phyloP scores from a whole-genome alignment of 1,140 invertebrate species.

The Drosophila elegans region DNA sequence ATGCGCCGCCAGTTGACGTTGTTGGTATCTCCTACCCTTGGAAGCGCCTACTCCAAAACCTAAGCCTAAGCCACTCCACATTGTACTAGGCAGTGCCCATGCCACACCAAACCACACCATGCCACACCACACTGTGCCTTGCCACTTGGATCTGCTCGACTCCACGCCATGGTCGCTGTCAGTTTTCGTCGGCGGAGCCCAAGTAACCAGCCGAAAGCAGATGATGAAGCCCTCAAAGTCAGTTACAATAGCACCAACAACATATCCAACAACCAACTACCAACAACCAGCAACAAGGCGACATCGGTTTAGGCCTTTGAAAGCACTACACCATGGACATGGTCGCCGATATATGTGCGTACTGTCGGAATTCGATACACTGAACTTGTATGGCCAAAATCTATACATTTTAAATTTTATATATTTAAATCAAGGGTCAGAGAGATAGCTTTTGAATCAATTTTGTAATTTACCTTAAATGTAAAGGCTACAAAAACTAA shows the following conservation, averaged over 20 bases:
- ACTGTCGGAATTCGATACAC: neutral
- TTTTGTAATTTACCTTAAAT: too few relatives aligned
- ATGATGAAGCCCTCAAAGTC: conserved; percentile 83
- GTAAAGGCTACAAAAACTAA: too few relatives aligned
- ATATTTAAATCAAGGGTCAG: neutral
- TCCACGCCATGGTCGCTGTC: conserved; percentile 66
- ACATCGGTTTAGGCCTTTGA: conserved; percentile 83
- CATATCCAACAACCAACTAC: conserved; percentile 22
- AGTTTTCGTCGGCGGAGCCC: conserved; percentile 74
- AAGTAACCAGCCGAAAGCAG: conserved; percentile 76
- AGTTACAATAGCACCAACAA: conserved; percentile 50
- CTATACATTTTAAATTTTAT: neutral
- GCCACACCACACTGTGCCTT: neutral
- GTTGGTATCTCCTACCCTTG: conserved; percentile 72
- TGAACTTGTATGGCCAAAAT: neutral
- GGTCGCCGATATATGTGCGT: conserved; percentile 31
- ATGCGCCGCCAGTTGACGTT: conserved; percentile 68
- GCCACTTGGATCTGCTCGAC: conserved; percentile 22
- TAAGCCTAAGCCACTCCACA: conserved; percentile 74
- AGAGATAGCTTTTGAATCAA: too few relatives aligned
- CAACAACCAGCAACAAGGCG: conserved; percentile 54
- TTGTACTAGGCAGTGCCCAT: neutral
- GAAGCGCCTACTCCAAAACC: conserved; percentile 74
- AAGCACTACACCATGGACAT: conserved; percentile 62
- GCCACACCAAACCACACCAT: conserved; percentile 1